A percentile compares a stretch with the other conserved stretches of the same genome.
These are phyloP conservation scores for Arion vulgaris DNA, from an alignment of 1,140 invertebrate genomes.

Conservation along the genomic window DNA sequence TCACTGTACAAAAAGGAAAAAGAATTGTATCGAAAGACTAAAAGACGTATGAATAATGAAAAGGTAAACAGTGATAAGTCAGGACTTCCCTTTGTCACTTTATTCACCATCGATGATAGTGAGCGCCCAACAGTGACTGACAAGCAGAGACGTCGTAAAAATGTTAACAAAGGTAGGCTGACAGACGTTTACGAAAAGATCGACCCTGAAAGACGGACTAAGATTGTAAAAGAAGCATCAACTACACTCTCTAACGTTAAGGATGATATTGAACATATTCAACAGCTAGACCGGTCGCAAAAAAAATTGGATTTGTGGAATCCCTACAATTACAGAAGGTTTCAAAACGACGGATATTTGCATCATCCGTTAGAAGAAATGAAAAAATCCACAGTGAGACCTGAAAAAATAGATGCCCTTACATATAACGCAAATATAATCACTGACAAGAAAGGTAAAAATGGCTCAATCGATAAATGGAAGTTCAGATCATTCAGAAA, in stretches of 20 bases:
- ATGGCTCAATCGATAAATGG: neutral
- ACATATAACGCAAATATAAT: neutral
- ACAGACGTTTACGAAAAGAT: neutral
- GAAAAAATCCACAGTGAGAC: neutral
- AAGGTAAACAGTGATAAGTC: neutral
- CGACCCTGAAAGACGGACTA: neutral
- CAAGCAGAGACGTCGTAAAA: neutral
- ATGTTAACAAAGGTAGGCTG: neutral
- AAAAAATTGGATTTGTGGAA: no score
- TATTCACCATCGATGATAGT: neutral
- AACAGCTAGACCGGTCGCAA: no score
- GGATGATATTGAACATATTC: no score
- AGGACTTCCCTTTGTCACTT: no score
- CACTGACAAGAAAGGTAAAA: neutral
- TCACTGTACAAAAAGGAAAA: neutral
- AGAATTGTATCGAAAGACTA: neutral
- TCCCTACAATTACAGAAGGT: no score
- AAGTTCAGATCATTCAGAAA: neutral
- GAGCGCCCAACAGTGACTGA: neutral
- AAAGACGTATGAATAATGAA: neutral
- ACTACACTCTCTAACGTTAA: no score
- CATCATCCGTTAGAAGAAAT: no score
- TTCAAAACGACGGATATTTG: no score
- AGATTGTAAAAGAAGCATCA: neutral
- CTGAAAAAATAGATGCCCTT: neutral